Evolutionary conservation across 2,797 vertebrate species (phyloP).

Genomic region (Eulemur rubriventer): DNA sequence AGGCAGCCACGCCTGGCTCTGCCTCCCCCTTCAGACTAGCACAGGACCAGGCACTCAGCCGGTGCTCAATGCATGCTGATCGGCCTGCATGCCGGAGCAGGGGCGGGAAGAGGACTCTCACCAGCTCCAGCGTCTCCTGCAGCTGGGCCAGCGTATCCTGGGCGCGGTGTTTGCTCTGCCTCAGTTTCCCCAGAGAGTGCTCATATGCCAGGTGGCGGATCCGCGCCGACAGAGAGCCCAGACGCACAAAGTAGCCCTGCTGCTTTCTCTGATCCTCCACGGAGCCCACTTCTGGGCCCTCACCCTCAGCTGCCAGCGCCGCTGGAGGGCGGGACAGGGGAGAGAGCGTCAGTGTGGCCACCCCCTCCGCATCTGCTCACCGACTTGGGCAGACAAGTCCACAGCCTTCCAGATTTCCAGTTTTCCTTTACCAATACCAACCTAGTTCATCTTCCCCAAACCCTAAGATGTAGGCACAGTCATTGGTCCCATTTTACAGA

Average conservation of each 20-base stretch:
- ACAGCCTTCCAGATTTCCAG: background rate
- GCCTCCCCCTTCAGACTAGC: background rate
- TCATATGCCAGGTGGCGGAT: slow-evolving; percentile 91
- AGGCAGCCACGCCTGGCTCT: background rate
- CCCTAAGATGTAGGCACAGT: rapidly evolving
- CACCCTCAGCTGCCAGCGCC: slow-evolving; percentile 85
- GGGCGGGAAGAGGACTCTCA: slow-evolving; percentile 6
- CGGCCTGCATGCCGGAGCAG: background rate
- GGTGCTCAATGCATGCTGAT: background rate
- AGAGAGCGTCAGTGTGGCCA: background rate
- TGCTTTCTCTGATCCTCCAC: slow-evolving; percentile 71
- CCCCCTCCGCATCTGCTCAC: background rate
- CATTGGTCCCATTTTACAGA: background rate
- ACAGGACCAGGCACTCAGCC: no score
- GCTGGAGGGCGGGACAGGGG: slow-evolving; percentile 67
- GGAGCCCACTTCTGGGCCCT: slow-evolving; percentile 76
- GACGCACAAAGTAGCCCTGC: slow-evolving; percentile 91
- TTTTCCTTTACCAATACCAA: background rate
- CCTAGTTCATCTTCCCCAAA: background rate
- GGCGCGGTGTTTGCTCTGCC: slow-evolving; percentile 85
- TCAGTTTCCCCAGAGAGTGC: slow-evolving; percentile 90
- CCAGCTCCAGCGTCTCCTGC: slow-evolving; percentile 89
- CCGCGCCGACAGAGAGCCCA: slow-evolving; percentile 91
- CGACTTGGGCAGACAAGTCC: background rate
- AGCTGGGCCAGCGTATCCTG: slow-evolving; percentile 88